Evolutionary conservation across 2,797 vertebrate species (phyloP), one percentile per base, ranked within the genome.

Genomic region (Arctocebus calabarensis): DNA sequence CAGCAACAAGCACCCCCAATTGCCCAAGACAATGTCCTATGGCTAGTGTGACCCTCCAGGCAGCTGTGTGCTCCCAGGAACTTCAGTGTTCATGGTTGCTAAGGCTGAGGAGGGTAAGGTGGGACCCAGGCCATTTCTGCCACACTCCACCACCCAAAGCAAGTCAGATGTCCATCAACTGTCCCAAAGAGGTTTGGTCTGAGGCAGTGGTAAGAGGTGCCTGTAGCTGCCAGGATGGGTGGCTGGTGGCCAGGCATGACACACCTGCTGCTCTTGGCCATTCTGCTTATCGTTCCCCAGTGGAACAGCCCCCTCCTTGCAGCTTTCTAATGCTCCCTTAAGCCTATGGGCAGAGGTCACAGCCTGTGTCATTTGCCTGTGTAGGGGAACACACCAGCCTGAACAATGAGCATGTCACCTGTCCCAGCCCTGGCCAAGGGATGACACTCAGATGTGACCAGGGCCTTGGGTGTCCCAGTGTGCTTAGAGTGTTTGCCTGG

Each of bases 1-100:
- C 16, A 45, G 62, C n/a, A 11, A 34, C n/a, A 37, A 61, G 61
- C 16, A 59, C 52, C 71, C 48, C 22, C 10, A 14, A 16, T 0
- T 0, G 19, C 22, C 11, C 48, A 68, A 8, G 40, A 61, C 40
- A 19, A 20, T 0, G 11, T 83, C 9, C 78, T 34, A 0, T 0
- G 68, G 71, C 22, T 12, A 12, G 5, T n/a, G 8, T n/a, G 59
- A 29, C 52, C 17, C 32, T 52, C 40, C 25, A 11, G 43, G 78
- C 8, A 78, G 55, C 32, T 48, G 19, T 23, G 20, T 19, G 23
- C 10, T 9, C 10, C 1, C 0, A 27, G 62, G 48, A 19, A 70
- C 52, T 13, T 34, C 32, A 13, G 29, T 5, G 17, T 57, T 57
- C 3, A 7, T 29, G 27, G 14, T 9, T 25, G 57, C 37, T 16